Conservation (phyloP, 2,888 invertebrate genomes). For the Pterostichus niger region DNA sequence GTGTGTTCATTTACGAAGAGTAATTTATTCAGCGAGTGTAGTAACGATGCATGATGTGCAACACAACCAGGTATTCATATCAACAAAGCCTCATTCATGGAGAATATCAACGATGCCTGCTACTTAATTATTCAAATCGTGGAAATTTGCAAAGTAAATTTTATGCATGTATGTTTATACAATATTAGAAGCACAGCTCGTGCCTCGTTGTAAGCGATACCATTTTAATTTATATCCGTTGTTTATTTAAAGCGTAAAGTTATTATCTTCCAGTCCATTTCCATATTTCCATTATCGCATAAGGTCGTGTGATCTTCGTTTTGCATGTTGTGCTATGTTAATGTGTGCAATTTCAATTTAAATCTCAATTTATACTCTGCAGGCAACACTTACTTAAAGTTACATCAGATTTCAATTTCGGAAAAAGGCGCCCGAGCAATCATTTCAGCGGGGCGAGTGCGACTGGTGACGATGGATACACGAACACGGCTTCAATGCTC, state of each 20-base stretch:
- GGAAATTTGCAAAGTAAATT: conserved; percentile 66
- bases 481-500: too few species aligned
- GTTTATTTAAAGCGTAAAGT: conserved; percentile 62
- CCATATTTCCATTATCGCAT: conserved; percentile 62
- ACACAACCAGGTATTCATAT: conserved; percentile 47
- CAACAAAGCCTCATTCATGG: conserved; percentile 56
- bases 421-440: conserved; percentile 27
- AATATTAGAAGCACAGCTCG: conserved; percentile 53
- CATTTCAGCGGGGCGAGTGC: background rate
- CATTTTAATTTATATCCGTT: conserved; percentile 65
- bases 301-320: conserved; percentile 44
- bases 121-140: conserved; percentile 64
- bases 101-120: conserved; percentile 59
- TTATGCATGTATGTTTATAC: conserved; percentile 63
- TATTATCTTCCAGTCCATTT: conserved; percentile 56
- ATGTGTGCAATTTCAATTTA: conserved; percentile 62
- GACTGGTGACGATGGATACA: too few species aligned
- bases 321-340: conserved; percentile 59
- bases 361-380: conserved; percentile 47
- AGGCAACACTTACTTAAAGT: conserved; percentile 45
- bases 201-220: conserved; percentile 43
- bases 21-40: conserved; percentile 53
- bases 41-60: conserved; percentile 20
- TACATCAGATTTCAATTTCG: conserved; percentile 52
- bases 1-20: conserved; percentile 22